phyloP scores from a whole-genome alignment of 1,140 invertebrate species.

The Cryptotermes secundus region DNA sequence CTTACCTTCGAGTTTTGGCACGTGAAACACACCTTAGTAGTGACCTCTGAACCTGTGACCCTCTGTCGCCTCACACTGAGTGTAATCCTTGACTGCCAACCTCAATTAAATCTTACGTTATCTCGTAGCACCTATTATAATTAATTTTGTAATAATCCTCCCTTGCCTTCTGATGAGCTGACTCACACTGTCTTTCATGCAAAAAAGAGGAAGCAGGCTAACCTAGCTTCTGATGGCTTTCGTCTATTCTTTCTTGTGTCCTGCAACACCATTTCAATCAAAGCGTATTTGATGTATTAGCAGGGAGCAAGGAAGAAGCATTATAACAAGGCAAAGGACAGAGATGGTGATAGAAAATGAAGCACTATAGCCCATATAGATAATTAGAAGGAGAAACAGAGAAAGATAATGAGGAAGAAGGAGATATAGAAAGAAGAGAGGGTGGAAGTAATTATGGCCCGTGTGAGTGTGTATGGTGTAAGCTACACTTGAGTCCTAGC shows the following conservation, averaged over 20 bases:
- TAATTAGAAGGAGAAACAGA: neutral
- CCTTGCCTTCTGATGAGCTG: neutral
- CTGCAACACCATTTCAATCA: slow-evolving; percentile 1
- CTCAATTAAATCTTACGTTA: neutral
- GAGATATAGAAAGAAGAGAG: too few relatives aligned
- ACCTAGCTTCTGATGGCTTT: neutral
- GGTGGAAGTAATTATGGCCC: neutral
- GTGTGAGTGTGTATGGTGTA: slow-evolving; percentile 22
- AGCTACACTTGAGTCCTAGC: slow-evolving; percentile 21
- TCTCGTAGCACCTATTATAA: neutral
- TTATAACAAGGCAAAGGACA: neutral
- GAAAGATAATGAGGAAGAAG: neutral
- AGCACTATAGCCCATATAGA: neutral
- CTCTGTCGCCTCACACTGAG: neutral
- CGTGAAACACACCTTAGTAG: too few relatives aligned
- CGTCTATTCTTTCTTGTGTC: neutral
- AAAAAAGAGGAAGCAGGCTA: neutral
- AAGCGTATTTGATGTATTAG: slow-evolving; percentile 17
- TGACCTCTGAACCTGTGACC: too few relatives aligned
- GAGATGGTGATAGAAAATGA: neutral
- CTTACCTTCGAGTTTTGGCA: too few relatives aligned
- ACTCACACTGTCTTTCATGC: neutral
- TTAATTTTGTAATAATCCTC: neutral
- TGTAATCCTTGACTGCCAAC: neutral
- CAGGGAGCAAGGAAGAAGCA: neutral